These are phyloP conservation scores for Nettapus auritus DNA, from an alignment of 2,113 vertebrate species.

Conservation along the genomic window DNA sequence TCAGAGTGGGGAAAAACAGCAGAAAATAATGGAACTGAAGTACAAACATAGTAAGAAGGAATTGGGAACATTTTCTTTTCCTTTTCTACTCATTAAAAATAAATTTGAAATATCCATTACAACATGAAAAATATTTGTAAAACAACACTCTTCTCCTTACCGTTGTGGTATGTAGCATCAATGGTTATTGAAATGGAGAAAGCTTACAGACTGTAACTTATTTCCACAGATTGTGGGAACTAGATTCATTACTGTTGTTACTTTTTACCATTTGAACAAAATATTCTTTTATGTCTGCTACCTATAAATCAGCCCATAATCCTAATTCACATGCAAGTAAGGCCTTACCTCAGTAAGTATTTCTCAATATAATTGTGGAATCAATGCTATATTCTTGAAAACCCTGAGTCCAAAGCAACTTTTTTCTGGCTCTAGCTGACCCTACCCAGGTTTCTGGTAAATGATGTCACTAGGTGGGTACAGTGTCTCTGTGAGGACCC, in stretches of 20 bases:
- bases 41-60: not conserved
- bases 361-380: not conserved
- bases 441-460: not conserved
- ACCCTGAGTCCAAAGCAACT: not conserved
- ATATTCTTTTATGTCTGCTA: not conserved
- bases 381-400: not conserved
- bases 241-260: not conserved
- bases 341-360: not conserved
- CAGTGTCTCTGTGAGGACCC: not conserved
- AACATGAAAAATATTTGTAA: not conserved
- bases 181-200: not conserved
- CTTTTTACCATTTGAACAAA: not conserved
- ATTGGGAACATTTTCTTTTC: not conserved
- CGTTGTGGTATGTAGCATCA: not conserved
- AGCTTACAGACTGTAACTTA: not conserved
- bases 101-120: not conserved
- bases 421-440: not conserved
- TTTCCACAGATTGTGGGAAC: not conserved
- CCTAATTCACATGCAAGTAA: not conserved
- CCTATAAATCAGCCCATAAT: not conserved
- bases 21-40: not conserved
- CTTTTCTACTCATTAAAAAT: not conserved
- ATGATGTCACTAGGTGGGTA: not conserved
- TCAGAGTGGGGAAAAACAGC: not conserved
- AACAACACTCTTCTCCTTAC: not conserved